Conservation (phyloP, 2,113 vertebrate genomes). For the Melanocharis versteri region DNA sequence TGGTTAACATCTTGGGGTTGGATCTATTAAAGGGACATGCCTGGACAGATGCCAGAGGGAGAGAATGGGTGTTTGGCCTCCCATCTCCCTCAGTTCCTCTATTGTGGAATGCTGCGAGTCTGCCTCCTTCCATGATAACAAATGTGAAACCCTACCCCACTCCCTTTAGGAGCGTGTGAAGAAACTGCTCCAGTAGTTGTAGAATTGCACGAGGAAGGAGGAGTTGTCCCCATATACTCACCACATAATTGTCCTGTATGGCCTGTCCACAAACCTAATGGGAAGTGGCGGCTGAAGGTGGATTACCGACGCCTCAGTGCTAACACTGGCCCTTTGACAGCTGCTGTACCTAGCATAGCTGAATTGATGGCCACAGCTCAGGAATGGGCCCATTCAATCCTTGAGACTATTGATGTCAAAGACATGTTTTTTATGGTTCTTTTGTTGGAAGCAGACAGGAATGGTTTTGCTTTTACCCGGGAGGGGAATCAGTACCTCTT, state of each 20-base stretch:
- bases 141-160: background rate
- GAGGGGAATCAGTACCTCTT: background rate
- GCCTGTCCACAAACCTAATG: background rate
- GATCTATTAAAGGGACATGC: background rate
- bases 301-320: rapidly evolving
- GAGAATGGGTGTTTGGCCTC: background rate
- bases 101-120: rapidly evolving
- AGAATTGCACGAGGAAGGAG: background rate
- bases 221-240: background rate
- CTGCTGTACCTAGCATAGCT: background rate
- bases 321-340: background rate
- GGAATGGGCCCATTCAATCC: background rate
- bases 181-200: background rate
- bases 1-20: background rate
- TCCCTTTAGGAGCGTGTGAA: rapidly evolving
- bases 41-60: background rate
- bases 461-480: background rate
- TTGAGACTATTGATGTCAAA: background rate
- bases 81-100: background rate
- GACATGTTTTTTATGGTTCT: background rate
- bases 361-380: background rate
- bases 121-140: background rate
- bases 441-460: background rate
- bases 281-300: too few relatives aligned
- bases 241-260: background rate